Evolutionary conservation across 1,140 invertebrate species (phyloP), one percentile per base, ranked within the genome.

Genomic region (Drosophila lini): DNA sequence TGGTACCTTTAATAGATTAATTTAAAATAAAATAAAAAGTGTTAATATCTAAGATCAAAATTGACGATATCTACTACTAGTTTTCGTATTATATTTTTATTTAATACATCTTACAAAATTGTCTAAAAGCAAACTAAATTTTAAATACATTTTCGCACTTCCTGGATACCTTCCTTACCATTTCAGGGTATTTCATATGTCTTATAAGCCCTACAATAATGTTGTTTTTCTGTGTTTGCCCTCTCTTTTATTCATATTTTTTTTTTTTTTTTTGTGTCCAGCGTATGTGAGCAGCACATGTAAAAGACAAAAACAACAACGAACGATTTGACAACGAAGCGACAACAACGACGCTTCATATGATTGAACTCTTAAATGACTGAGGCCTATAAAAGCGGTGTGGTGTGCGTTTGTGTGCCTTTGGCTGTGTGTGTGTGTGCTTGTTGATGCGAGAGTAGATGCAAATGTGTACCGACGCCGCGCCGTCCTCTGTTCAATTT

Each of bases 311-410:
- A 44, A 73, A 40, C 34, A 70, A 41, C 45, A 45, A 62, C 32
- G 38, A 48, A 40, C 42, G 25, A 42, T 77, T 68, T 83, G 76
- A 84, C 73, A 67, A 70, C 67, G 81, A 69, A 74, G 77, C 81
- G 77, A 76, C 76, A 80, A 75, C 77, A 67, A 64, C 80, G 61
- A 84, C 76, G 81, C 81, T 80, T 81, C 79, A 78, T 78, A 81
- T 85, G 81, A 85, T 85, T 85, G 78, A 85, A 85, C 81, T 84
- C 78, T 78, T 85, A 81, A 85, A 85, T 78, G 64, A 50, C 74
- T 55, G 41, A 55, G 58, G 64, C 78, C 62, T 64, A 73, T 53
- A 78, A 69, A 47, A 22, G 58, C 40, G 22, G 41, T 64, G 13
- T 41, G 59, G 41, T 64, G 13, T 41, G 59, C 28, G 34, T 62